A percentile compares a stretch with the other conserved stretches of the same genome.
Conservation (phyloP, 2,888 invertebrate species). For the Trachelus stipa region DNA sequence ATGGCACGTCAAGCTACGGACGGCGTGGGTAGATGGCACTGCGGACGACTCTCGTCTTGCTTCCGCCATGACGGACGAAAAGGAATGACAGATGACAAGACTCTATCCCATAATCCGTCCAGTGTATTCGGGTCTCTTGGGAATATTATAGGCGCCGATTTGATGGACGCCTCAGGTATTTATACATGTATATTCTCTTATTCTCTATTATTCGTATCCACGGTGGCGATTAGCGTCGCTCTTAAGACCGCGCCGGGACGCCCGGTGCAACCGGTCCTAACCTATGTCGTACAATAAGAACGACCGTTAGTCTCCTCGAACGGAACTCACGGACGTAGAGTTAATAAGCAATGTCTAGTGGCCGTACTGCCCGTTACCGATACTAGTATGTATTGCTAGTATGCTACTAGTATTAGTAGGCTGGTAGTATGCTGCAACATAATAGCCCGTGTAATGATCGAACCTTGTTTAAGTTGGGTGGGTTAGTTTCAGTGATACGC, state of each 20-base stretch:
- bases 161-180: neutral
- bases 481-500: slow-evolving; percentile 36
- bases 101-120: neutral
- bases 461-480: slow-evolving; percentile 28
- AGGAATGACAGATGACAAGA: neutral
- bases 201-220: neutral
- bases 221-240: slow-evolving; percentile 11
- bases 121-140: neutral
- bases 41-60: neutral
- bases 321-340: slow-evolving; percentile 52
- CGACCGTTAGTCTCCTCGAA: slow-evolving; percentile 47
- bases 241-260: slow-evolving; percentile 31
- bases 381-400: slow-evolving; percentile 13
- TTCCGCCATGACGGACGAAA: neutral
- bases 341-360: slow-evolving; percentile 61
- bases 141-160: neutral
- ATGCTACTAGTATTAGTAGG: neutral
- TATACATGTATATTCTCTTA: neutral
- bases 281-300: slow-evolving; percentile 14
- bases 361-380: slow-evolving; percentile 39
- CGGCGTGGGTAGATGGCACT: neutral
- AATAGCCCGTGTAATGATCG: slow-evolving; percentile 46
- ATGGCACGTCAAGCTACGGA: neutral
- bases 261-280: slow-evolving; percentile 53
- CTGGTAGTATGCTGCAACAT: slow-evolving; percentile 29